Evolutionary conservation across 2,888 invertebrate species (phyloP).

Genomic region (Drosophila tanythrix): DNA sequence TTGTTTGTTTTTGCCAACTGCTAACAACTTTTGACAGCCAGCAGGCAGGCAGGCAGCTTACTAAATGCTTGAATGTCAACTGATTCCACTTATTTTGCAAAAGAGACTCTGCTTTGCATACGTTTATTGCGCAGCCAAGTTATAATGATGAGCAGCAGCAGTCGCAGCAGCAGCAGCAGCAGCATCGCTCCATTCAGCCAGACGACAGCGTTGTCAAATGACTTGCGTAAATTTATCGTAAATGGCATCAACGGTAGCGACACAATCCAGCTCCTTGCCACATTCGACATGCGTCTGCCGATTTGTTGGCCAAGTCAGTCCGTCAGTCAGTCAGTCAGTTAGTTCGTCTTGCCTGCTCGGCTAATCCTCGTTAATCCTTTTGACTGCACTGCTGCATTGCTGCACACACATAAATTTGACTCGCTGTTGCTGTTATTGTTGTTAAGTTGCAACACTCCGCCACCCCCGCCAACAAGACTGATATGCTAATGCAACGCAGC

Average conservation of each 20-base stretch:
- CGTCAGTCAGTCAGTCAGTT: conserved; percentile 26
- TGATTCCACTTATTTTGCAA: conserved; percentile 29
- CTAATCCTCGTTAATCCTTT: conserved; percentile 79
- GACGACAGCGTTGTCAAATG: conserved; percentile 76
- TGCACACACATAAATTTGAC: conserved; percentile 69
- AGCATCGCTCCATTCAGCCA: conserved; percentile 28
- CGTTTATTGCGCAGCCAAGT: conserved; percentile 47
- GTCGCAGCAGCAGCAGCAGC: conserved; percentile 14
- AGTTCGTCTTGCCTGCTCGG: conserved; percentile 35
- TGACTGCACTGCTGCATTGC: conserved; percentile 30
- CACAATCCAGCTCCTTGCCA: conserved; percentile 29
- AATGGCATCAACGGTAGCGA: conserved; percentile 78
- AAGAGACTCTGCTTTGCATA: conserved; percentile 58
- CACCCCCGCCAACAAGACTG: conserved; percentile 33
- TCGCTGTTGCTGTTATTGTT: conserved; percentile 31
- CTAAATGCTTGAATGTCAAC: conserved; percentile 44
- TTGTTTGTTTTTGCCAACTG: conserved; percentile 70
- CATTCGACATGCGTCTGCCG: conserved; percentile 58
- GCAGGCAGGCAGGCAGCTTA: not conserved
- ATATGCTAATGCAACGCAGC: conserved; percentile 75
- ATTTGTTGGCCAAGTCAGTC: conserved; percentile 25
- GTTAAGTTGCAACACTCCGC: conserved; percentile 38
- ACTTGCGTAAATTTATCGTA: conserved; percentile 84
- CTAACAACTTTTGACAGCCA: conserved; percentile 55
- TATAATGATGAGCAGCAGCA: conserved; percentile 73